Conservation (phyloP, 92 coral and sea anemone species). For the Pocillopora grandis region DNA sequence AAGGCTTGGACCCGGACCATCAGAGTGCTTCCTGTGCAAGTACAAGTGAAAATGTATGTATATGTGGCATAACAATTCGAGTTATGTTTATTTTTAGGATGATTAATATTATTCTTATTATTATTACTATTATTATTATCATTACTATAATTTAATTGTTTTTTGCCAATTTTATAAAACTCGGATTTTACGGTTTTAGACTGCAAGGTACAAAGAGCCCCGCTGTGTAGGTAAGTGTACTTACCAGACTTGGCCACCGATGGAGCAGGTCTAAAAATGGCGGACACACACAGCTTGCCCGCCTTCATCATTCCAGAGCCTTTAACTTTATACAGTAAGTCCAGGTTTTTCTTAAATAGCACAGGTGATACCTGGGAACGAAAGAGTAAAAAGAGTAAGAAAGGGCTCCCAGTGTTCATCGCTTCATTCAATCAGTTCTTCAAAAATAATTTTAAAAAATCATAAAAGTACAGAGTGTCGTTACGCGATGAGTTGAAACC, state of each 20-base stretch:
- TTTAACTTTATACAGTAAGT: conserved; percentile 64
- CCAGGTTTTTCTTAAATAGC: conserved; percentile 64
- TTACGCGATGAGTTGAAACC: too few relatives aligned
- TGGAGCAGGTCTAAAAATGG: conserved; percentile 71
- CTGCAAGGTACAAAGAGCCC: neutral
- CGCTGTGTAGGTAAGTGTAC: neutral
- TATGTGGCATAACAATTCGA: too few relatives aligned
- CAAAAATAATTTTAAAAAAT: too few relatives aligned
- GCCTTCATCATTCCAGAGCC: conserved; percentile 75
- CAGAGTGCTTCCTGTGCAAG: too few relatives aligned
- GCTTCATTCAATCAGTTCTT: neutral
- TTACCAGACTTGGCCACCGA: conserved; percentile 80
- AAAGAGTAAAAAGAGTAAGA: neutral
- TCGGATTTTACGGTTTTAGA: neutral
- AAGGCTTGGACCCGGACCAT: too few relatives aligned
- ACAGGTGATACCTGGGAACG: conserved; percentile 60
- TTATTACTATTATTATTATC: too few relatives aligned
- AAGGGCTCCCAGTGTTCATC: neutral
- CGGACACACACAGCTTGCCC: conserved; percentile 77
- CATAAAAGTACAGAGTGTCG: too few relatives aligned
- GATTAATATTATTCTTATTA: too few relatives aligned
- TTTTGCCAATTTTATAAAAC: too few relatives aligned
- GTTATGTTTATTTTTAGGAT: too few relatives aligned
- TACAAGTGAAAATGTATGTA: too few relatives aligned
- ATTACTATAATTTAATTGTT: too few relatives aligned